phyloP scores from a whole-genome alignment of 2,797 vertebrate species.

The Pagetopsis macropterus region DNA sequence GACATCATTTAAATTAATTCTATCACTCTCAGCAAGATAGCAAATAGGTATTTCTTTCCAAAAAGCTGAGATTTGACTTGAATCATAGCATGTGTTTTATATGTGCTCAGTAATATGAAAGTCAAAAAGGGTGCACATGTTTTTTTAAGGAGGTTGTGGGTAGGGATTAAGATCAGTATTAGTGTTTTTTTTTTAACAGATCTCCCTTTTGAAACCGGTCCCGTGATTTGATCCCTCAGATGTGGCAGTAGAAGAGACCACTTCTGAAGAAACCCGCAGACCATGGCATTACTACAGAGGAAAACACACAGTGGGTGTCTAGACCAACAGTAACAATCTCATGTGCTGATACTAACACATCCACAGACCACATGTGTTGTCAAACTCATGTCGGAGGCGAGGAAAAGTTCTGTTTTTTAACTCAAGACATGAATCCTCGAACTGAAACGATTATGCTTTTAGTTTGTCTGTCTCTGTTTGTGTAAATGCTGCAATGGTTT shows the following conservation, averaged over 20 bases:
- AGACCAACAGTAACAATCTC: slow-evolving; percentile 41
- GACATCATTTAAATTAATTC: background rate
- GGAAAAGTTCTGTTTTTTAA: slow-evolving; percentile 3
- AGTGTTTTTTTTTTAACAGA: slow-evolving; percentile 14
- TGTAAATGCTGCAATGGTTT: background rate
- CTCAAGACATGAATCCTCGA: slow-evolving; percentile 10
- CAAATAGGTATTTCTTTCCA: background rate
- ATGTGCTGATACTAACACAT: slow-evolving; percentile 45
- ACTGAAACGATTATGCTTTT: background rate
- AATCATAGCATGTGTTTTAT: background rate
- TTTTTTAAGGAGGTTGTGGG: background rate
- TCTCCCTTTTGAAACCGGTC: slow-evolving; percentile 12
- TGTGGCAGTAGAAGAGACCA: slow-evolving; percentile 46
- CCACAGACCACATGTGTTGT: slow-evolving; percentile 50
- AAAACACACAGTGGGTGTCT: slow-evolving; percentile 52
- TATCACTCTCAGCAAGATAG: background rate
- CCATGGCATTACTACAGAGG: slow-evolving; percentile 39
- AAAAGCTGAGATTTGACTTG: background rate
- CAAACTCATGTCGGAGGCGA: slow-evolving; percentile 23
- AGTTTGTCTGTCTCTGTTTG: slow-evolving; percentile 5
- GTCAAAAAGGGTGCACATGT: background rate
- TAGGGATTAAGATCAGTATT: slow-evolving; percentile 19
- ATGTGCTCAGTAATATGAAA: background rate
- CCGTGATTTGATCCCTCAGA: slow-evolving; percentile 43
- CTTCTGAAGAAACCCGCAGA: slow-evolving; percentile 56